phyloP scores from a whole-genome alignment of 2,113 vertebrate genomes.

The Coptodon rendalli region DNA sequence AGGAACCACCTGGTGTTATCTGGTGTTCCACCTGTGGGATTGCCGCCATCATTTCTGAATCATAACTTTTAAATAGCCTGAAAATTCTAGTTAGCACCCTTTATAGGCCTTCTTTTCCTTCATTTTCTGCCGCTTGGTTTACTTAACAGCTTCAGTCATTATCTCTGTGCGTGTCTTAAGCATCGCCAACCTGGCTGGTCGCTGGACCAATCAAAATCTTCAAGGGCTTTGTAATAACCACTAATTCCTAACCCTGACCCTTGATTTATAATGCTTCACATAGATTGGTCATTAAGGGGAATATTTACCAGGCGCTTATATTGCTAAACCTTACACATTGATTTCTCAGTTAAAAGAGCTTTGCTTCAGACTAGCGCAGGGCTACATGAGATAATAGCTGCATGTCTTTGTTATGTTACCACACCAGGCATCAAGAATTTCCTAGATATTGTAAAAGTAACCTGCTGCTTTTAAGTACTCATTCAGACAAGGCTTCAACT shows the following conservation, averaged over 20 bases:
- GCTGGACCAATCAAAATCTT: slow-evolving; percentile 50
- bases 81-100: neutral
- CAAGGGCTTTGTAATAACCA: slow-evolving; percentile 60
- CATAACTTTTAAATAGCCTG: slow-evolving; percentile 8
- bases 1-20: neutral
- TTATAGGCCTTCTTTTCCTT: neutral
- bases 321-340: neutral
- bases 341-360: neutral
- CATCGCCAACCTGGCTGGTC: slow-evolving; percentile 39
- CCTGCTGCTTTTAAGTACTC: neutral
- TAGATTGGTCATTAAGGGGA: neutral
- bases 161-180: slow-evolving; percentile 21
- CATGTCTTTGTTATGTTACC: neutral
- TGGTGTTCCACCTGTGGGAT: slow-evolving; percentile 7
- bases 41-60: neutral
- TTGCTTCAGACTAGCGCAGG: neutral
- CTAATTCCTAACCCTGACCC: slow-evolving; percentile 2
- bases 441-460: neutral
- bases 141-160: neutral
- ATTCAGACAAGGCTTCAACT: neutral
- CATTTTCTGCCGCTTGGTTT: neutral
- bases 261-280: neutral
- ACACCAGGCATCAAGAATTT: neutral
- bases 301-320: neutral
- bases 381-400: neutral